Percentiles rank a stretch among this genome's conserved stretches.
These are phyloP conservation scores for Dryocosmus kuriphilus DNA, from an alignment of 2,888 invertebrate genomes.

Conservation along the genomic window DNA sequence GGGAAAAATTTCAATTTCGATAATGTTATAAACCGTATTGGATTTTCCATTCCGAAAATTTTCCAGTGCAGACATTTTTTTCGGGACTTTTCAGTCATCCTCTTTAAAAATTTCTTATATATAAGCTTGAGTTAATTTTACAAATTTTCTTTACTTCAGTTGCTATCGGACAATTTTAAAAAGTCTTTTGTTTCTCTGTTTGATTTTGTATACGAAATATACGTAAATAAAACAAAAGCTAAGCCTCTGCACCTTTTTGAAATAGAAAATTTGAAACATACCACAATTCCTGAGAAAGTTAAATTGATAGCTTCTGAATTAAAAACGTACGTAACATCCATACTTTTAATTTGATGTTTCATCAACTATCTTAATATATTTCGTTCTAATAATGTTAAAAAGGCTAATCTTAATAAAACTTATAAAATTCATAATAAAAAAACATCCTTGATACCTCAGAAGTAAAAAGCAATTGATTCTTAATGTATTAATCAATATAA, in stretches of 20 bases:
- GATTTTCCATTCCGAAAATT: too few species aligned
- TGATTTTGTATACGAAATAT: slow-evolving; percentile 58
- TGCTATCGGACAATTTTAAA: slow-evolving; percentile 64
- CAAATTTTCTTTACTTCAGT: slow-evolving; percentile 52
- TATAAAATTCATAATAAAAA: too few species aligned
- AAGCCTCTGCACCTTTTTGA: slow-evolving; percentile 58
- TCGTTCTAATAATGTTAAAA: too few species aligned
- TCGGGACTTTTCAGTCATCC: too few species aligned
- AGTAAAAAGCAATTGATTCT: too few species aligned
- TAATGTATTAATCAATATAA: neutral
- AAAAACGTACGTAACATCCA: slow-evolving; percentile 52
- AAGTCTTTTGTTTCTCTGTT: slow-evolving; percentile 57
- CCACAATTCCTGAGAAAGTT: slow-evolving; percentile 57
- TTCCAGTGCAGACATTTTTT: too few species aligned
- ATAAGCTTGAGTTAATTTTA: neutral
- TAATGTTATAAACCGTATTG: too few species aligned
- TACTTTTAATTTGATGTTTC: slow-evolving; percentile 47
- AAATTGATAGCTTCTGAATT: slow-evolving; percentile 58
- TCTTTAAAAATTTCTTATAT: too few species aligned
- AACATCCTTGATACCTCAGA: too few species aligned
- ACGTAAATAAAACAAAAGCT: slow-evolving; percentile 49
- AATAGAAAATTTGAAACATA: slow-evolving; percentile 55
- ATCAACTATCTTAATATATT: too few species aligned
- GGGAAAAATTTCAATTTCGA: too few species aligned
- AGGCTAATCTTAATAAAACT: too few species aligned